Conservation (phyloP, 2,797 vertebrate species). For the Chloroceryle amazona region DNA sequence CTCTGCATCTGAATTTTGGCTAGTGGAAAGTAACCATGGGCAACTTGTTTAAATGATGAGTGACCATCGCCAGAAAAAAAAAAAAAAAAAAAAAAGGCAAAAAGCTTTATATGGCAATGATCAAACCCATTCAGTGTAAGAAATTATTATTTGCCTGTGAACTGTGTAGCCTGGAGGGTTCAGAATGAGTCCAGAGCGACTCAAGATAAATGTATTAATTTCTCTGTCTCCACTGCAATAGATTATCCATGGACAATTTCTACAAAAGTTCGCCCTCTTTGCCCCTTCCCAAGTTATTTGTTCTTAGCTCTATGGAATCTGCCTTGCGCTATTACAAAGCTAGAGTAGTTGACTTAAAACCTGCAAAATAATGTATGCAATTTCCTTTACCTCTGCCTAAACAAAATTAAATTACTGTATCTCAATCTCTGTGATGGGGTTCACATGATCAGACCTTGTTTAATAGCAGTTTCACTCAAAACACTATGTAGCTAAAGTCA, state of each 20-base stretch:
- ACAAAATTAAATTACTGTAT: neutral
- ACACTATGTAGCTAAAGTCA: neutral
- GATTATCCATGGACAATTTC: neutral
- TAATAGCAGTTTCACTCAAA: neutral
- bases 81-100: neutral
- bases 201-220: constrained; percentile 14
- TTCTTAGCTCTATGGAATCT: neutral
- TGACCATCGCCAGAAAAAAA: neutral
- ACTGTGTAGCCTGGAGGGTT: neutral
- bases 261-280: neutral
- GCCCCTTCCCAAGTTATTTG: neutral
- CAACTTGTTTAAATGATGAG: neutral
- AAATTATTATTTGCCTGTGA: neutral
- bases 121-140: neutral
- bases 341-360: neutral
- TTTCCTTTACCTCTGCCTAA: neutral
- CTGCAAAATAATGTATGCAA: neutral
- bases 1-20: neutral
- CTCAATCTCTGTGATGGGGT: neutral
- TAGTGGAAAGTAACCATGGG: neutral
- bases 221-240: neutral
- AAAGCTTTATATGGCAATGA: neutral
- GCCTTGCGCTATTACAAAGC: neutral
- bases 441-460: neutral
- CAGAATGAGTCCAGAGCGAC: neutral